Conservation (phyloP, 2,797 vertebrate species). For the Mormyrops boulengeri region DNA sequence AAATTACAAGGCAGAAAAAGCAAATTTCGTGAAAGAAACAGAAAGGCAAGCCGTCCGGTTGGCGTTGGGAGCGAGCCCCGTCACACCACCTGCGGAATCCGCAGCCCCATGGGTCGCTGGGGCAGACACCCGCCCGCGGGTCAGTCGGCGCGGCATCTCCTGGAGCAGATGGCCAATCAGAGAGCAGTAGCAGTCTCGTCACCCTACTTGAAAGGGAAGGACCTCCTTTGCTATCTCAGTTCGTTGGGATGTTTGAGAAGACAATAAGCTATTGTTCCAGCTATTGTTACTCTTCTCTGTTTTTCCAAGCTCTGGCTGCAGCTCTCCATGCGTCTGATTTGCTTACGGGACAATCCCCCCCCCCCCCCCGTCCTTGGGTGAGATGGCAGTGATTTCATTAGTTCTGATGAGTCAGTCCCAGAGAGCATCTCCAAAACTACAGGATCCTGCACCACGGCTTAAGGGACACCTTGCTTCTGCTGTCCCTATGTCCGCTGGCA, state of each 20-base stretch:
- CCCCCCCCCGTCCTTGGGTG: neutral
- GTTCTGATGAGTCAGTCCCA: neutral
- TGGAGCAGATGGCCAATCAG: neutral
- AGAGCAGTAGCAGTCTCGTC: neutral
- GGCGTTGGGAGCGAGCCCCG: neutral
- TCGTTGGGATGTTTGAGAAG: neutral
- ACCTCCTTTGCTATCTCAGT: neutral
- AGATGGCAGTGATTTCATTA: neutral
- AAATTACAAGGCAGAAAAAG: neutral
- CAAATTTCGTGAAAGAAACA: neutral
- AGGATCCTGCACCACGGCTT: neutral
- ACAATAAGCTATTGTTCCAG: conserved; percentile 4
- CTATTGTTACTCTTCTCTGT: neutral
- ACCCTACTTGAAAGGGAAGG: neutral
- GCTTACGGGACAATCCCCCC: neutral
- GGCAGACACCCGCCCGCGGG: neutral
- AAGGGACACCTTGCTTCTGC: neutral
- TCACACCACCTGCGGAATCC: neutral
- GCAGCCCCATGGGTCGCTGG: neutral
- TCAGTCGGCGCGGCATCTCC: neutral
- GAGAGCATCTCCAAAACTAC: neutral
- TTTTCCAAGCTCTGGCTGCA: neutral
- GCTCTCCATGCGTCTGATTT: neutral
- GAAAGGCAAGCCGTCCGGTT: neutral
- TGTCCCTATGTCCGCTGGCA: conserved; percentile 29